A percentile compares a stretch with the other conserved stretches of the same genome.
phyloP scores from a whole-genome alignment of 2,888 invertebrate genomes.

The Carabus problematicus region DNA sequence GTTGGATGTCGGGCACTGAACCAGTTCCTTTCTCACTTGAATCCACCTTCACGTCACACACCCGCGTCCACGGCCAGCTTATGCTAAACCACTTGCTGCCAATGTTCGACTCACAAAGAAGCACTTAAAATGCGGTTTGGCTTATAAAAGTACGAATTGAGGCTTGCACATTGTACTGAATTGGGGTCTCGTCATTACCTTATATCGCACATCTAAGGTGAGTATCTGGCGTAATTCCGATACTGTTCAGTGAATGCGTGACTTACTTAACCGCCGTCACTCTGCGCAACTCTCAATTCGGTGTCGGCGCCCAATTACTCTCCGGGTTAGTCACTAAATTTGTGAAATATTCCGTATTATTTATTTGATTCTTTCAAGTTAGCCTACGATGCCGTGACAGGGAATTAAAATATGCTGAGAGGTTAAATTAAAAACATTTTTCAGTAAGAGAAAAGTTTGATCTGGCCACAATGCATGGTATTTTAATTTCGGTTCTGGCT shows the following conservation, averaged over 20 bases:
- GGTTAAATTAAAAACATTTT: slow-evolving; percentile 42
- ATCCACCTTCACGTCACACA: background rate
- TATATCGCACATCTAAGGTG: background rate
- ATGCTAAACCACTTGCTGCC: slow-evolving; percentile 36
- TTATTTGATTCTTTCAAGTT: background rate
- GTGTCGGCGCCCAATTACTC: background rate
- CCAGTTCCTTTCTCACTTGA: too few species aligned
- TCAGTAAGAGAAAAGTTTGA: slow-evolving; percentile 42
- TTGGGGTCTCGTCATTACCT: slow-evolving; percentile 27
- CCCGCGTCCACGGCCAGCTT: slow-evolving; percentile 10
- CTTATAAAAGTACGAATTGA: slow-evolving; percentile 40
- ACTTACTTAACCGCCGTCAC: background rate
- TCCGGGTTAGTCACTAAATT: background rate
- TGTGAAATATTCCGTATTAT: background rate
- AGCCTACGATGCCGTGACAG: background rate
- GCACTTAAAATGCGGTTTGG: slow-evolving; percentile 42
- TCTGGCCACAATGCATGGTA: slow-evolving; percentile 38
- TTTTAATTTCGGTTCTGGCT: slow-evolving; percentile 37
- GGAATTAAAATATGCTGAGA: slow-evolving; percentile 42
- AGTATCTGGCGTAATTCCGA: too few species aligned
- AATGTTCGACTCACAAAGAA: slow-evolving; percentile 39
- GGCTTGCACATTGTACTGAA: slow-evolving; percentile 28
- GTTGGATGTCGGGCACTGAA: slow-evolving; percentile 21
- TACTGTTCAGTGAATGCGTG: too few species aligned
- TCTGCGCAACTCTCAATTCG: background rate